These are phyloP conservation scores for Magallana nippona DNA, from an alignment of 2,888 invertebrate species.

Conservation along the genomic window DNA sequence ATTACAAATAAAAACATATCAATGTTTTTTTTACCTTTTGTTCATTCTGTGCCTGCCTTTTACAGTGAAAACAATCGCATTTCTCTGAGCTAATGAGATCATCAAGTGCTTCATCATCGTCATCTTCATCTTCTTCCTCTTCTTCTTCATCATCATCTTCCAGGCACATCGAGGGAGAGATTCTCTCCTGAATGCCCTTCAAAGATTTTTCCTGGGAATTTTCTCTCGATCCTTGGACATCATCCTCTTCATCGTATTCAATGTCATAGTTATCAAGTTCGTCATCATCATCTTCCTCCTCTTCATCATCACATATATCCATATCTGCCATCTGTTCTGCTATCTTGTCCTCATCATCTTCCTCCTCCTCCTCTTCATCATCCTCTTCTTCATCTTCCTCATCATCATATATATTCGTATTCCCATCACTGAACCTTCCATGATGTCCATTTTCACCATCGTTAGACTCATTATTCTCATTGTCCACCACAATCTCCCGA, in stretches of 20 bases:
- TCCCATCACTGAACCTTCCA: constrained; percentile 57
- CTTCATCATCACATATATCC: constrained; percentile 62
- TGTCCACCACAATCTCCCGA: neutral
- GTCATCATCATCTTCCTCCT: constrained; percentile 56
- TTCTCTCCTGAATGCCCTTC: constrained; percentile 36
- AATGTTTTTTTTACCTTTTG: constrained; percentile 56
- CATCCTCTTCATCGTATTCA: constrained; percentile 52
- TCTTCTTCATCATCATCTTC: constrained; percentile 43
- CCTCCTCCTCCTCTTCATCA: constrained; percentile 58
- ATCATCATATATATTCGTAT: constrained; percentile 68
- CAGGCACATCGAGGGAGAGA: neutral
- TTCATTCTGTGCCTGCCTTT: constrained; percentile 69
- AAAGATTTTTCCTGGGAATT: constrained; percentile 17
- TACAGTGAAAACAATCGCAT: constrained; percentile 76
- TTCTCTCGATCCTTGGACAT: constrained; percentile 35
- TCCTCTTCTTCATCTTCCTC: constrained; percentile 66
- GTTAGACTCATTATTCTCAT: constrained; percentile 60
- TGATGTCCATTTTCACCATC: constrained; percentile 67
- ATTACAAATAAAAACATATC: too few species aligned
- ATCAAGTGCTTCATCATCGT: constrained; percentile 47
- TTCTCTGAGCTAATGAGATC: constrained; percentile 56
- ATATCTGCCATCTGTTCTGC: constrained; percentile 71
- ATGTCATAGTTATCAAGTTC: constrained; percentile 54
- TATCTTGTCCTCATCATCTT: constrained; percentile 60
- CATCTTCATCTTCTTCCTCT: constrained; percentile 19